Percentiles rank a stretch among this genome's conserved stretches.
Evolutionary conservation across 64 coral and sea anemone species (phyloP).

Genomic region (Montipora capricornis): DNA sequence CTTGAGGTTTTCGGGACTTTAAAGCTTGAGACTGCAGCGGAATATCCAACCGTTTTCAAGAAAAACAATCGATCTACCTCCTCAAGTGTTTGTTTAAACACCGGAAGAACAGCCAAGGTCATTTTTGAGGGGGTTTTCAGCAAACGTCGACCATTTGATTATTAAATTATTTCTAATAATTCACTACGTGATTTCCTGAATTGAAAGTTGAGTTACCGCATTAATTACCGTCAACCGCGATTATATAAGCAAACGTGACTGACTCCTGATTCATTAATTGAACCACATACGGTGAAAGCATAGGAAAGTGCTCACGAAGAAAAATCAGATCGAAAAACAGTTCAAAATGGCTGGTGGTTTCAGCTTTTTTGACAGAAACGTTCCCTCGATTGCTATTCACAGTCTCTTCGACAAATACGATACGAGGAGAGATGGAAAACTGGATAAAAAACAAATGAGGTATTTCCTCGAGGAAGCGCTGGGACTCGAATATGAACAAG

Average conservation of each 20-base stretch:
- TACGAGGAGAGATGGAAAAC: constrained; percentile 30
- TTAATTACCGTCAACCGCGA: neutral
- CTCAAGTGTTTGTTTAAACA: neutral
- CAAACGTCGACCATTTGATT: neutral
- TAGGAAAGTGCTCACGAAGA: neutral
- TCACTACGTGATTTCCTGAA: neutral
- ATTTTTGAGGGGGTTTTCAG: neutral
- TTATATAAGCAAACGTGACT: neutral
- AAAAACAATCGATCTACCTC: too few species aligned
- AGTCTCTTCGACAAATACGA: constrained; percentile 67
- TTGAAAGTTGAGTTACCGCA: neutral
- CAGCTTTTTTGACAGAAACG: constrained; percentile 28
- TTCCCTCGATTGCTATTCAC: constrained; percentile 53
- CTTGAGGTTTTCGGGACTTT: neutral
- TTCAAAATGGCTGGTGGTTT: constrained; percentile 30
- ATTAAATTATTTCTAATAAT: neutral
- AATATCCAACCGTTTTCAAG: neutral
- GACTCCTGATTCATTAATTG: neutral
- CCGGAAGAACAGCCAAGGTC: neutral
- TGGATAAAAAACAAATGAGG: constrained; percentile 54
- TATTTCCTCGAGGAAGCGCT: constrained; percentile 30
- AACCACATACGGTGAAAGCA: neutral
- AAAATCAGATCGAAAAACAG: neutral
- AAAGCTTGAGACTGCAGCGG: neutral
- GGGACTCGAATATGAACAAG: constrained; percentile 43